A percentile compares a stretch with the other conserved stretches of the same genome.
Conservation (phyloP, 2,888 invertebrate species). For the Crossocerus cetratus region DNA sequence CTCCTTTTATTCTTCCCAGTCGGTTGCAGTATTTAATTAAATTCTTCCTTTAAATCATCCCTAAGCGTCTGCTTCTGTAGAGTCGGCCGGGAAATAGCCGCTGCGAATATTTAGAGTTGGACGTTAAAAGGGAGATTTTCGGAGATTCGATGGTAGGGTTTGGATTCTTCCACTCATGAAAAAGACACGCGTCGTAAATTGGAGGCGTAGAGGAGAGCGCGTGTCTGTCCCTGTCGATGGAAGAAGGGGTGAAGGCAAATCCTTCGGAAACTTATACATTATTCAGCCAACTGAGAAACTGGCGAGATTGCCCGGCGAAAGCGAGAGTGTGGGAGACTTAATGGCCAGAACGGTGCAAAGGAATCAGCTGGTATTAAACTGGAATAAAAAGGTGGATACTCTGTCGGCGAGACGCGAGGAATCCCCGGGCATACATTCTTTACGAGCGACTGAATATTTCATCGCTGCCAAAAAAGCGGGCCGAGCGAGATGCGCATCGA, state of each 20-base stretch:
- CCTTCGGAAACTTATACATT: constrained; percentile 34
- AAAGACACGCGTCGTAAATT: constrained; percentile 23
- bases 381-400: not conserved
- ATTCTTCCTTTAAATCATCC: not conserved
- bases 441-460: too few species aligned
- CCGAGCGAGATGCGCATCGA: too few species aligned
- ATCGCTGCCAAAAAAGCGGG: too few species aligned
- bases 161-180: constrained; percentile 1
- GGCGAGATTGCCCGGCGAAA: not conserved
- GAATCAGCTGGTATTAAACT: not conserved
- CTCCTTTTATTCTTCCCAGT: not conserved
- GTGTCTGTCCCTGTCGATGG: not conserved
- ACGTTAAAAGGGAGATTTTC: not conserved
- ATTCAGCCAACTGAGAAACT: constrained; percentile 30
- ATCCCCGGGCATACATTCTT: not conserved
- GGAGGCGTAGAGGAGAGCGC: too few species aligned
- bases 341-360: not conserved
- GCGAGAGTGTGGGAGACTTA: not conserved
- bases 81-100: not conserved
- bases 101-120: not conserved
- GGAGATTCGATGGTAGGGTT: too few species aligned
- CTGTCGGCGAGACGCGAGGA: not conserved
- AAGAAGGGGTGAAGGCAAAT: constrained; percentile 22
- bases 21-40: not conserved
- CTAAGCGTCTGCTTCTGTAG: not conserved